Base-by-base conservation (phyloP, 2,888 invertebrate species). In the Morinoia aosen region DNA sequence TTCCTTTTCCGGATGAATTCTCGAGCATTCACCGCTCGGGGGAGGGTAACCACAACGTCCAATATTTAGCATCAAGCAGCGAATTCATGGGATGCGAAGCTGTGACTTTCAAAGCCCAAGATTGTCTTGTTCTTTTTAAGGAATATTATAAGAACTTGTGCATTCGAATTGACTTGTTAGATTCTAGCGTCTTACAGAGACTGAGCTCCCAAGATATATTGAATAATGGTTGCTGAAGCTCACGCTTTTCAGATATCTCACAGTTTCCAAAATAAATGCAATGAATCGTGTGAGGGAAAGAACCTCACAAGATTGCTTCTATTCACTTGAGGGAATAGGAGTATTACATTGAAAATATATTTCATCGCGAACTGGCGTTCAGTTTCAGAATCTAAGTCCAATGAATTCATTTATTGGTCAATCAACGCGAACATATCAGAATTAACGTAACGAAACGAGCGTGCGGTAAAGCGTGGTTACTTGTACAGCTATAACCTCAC, bases 71-170 rank as follows among this genome's bases (percentile, higher is more conserved):
- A 76, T 16, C 76, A 76, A 1, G 33, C 7, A 76, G 25, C 33
- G 25, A 76, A 33, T 33, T 10, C 19, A 76, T 14, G 76, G 76
- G 25, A 25, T 76, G 76, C 76, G 10, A 33, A 76, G 76, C 76
- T 76, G 8, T 33, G 76, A 8, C 76, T 76, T 76, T 76, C 10
- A 33, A 33, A 33, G 25, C 76, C 33, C 76, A 48, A 33, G 76
- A 76, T 76, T 76, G 76, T 12, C 33, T 76, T 33, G 76, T 76
- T 76, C 12, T 76, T 76, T 76, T 76, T 76, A 10, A 76, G 64
- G 76, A 76, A 76, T 76, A 76, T 76, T 76, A 76, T 76, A 76
- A 76, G 76, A 76, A 76, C 76, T 76, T 76, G 76, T 19, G 76
- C 76, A 76, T 76, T 76, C 76, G 76, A 76, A 76, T 76, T 76